Evolutionary conservation across 2,797 vertebrate genomes (phyloP).

Genomic region (Acipenser transmontanus): DNA sequence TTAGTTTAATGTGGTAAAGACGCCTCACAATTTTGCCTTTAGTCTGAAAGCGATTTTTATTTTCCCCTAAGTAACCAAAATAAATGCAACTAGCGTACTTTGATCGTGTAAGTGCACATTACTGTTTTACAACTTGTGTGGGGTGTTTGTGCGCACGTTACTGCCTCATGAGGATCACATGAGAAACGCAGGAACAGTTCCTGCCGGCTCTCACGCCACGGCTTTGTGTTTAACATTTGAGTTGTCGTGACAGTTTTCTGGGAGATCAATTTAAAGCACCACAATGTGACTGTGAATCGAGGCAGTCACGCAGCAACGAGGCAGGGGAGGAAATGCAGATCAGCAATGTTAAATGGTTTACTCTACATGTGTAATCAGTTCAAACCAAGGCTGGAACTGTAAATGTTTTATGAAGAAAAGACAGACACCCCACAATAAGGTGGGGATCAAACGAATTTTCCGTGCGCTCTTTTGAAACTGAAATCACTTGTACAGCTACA

Average conservation of each 20-base stretch:
- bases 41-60: neutral
- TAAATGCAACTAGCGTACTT: neutral
- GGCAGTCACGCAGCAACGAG: constrained; percentile 60
- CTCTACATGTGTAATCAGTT: constrained; percentile 34
- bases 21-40: neutral
- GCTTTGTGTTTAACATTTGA: constrained; percentile 63
- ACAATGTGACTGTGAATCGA: constrained; percentile 44
- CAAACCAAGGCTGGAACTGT: constrained; percentile 7
- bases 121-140: constrained; percentile 10
- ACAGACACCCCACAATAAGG: neutral
- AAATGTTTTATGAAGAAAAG: constrained; percentile 7
- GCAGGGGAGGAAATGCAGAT: constrained; percentile 26
- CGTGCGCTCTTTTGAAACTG: neutral
- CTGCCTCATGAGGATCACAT: constrained; percentile 50
- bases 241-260: constrained; percentile 74
- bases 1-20: neutral
- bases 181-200: constrained; percentile 59
- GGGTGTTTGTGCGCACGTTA: constrained; percentile 17
- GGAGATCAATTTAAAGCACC: constrained; percentile 68
- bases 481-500: too few species aligned
- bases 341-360: constrained; percentile 44
- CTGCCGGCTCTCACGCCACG: constrained; percentile 60
- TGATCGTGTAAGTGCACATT: neutral
- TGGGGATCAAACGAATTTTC: constrained; percentile 4
- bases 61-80: neutral